Evolutionary conservation across 2,888 invertebrate genomes (phyloP).

Genomic region (Gryllus longicercus): DNA sequence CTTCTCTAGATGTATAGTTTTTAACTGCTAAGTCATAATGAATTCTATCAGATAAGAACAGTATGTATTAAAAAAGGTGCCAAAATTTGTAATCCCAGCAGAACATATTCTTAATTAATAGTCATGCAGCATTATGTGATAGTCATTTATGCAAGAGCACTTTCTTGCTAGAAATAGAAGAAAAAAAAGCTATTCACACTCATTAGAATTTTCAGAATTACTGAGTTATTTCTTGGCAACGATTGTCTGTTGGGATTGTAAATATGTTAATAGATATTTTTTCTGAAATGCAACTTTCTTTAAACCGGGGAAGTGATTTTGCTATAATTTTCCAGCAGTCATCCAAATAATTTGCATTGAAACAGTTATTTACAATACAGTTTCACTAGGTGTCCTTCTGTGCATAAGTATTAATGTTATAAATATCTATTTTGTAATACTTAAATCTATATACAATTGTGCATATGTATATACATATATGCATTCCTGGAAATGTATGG

Average conservation of each 20-base stretch:
- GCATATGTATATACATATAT: neutral
- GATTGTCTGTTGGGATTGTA: neutral
- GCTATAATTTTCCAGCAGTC: too few relatives aligned
- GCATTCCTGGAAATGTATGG: neutral
- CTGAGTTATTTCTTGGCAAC: neutral
- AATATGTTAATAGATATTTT: neutral
- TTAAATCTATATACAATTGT: neutral
- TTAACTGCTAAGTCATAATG: neutral
- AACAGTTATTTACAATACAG: too few relatives aligned
- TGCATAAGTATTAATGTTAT: neutral
- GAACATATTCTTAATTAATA: neutral
- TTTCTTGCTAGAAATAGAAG: neutral
- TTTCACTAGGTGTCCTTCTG: too few relatives aligned
- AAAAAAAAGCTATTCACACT: too few relatives aligned
- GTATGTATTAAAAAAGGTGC: neutral
- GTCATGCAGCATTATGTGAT: neutral
- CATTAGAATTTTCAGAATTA: neutral
- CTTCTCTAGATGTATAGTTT: too few relatives aligned
- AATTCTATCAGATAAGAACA: neutral
- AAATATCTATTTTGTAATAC: neutral
- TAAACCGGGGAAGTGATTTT: too few relatives aligned
- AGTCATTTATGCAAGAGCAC: neutral
- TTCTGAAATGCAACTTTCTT: too few relatives aligned
- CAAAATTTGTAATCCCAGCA: conserved; percentile 9
- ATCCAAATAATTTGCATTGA: too few relatives aligned